These are phyloP conservation scores for Trichosurus vulpecula DNA, from an alignment of 2,797 vertebrate species.

Conservation along the genomic window DNA sequence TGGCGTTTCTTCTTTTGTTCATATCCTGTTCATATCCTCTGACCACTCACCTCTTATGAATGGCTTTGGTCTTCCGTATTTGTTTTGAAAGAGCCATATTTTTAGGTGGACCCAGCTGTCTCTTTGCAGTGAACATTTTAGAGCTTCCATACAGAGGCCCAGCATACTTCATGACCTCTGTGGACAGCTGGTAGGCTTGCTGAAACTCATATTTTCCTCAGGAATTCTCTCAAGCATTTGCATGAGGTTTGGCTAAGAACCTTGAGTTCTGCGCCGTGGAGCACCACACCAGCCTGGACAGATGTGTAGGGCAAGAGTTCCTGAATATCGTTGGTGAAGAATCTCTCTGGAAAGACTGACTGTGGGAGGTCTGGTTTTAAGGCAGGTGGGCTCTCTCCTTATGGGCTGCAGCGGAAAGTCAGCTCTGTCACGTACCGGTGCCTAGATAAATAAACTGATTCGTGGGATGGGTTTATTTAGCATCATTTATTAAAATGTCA, in stretches of 20 bases:
- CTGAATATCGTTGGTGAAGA: not conserved
- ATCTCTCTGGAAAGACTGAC: not conserved
- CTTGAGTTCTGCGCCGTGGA: not conserved
- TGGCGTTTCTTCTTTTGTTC: not conserved
- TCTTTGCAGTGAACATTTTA: not conserved
- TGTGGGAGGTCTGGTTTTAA: too few species aligned
- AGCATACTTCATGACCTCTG: not conserved
- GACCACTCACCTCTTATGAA: not conserved
- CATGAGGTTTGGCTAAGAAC: not conserved
- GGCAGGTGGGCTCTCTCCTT: not conserved
- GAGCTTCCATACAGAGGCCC: not conserved
- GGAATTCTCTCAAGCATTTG: not conserved
- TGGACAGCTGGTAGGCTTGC: not conserved
- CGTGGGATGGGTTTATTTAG: constrained; percentile 9
- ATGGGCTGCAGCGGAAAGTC: not conserved
- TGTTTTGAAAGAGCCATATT: not conserved
- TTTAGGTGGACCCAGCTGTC: not conserved
- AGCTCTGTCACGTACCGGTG: not conserved
- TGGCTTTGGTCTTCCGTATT: not conserved
- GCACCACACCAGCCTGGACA: not conserved
- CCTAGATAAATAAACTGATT: not conserved
- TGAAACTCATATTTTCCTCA: not conserved
- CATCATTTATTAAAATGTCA: not conserved
- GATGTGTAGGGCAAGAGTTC: not conserved
- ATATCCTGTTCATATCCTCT: not conserved